These are phyloP conservation scores for Leucoma salicis DNA, from an alignment of 2,888 invertebrate species.

Conservation along the genomic window DNA sequence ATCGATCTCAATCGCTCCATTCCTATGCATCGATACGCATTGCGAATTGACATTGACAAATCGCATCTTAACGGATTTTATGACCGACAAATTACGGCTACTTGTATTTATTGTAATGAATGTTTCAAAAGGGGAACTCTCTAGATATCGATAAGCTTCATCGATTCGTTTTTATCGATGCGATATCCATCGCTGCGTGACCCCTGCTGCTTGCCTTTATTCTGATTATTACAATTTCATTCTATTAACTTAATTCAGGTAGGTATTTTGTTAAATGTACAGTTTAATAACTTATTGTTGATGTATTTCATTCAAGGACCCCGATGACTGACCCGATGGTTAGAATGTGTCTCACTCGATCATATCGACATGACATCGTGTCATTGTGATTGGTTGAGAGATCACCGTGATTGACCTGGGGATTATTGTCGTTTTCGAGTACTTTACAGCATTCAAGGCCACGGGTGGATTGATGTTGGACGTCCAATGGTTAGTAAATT, in stretches of 20 bases:
- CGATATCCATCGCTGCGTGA: constrained; percentile 38
- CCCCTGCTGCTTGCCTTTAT: constrained; percentile 19
- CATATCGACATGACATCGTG: no score
- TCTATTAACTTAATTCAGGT: not conserved
- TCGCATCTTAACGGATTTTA: constrained; percentile 64
- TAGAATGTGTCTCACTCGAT: no score
- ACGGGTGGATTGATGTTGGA: no score
- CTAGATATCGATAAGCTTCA: constrained; percentile 44
- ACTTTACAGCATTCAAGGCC: no score
- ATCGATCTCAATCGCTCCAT: constrained; percentile 67
- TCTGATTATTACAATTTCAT: not conserved
- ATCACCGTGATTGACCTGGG: no score
- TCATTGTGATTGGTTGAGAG: no score
- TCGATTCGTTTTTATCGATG: constrained; percentile 44
- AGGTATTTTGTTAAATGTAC: no score
- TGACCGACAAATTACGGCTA: constrained; percentile 71
- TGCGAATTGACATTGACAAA: constrained; percentile 72
- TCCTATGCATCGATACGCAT: constrained; percentile 66
- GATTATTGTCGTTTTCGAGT: no score
- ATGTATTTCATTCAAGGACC: no score
- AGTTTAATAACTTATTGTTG: no score
- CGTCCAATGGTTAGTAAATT: no score
- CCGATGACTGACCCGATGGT: no score
- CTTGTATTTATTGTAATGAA: constrained; percentile 57
- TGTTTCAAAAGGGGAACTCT: constrained; percentile 41